Evolutionary conservation across 2,113 vertebrate genomes (phyloP).

Genomic region (Maccullochella peelii): DNA sequence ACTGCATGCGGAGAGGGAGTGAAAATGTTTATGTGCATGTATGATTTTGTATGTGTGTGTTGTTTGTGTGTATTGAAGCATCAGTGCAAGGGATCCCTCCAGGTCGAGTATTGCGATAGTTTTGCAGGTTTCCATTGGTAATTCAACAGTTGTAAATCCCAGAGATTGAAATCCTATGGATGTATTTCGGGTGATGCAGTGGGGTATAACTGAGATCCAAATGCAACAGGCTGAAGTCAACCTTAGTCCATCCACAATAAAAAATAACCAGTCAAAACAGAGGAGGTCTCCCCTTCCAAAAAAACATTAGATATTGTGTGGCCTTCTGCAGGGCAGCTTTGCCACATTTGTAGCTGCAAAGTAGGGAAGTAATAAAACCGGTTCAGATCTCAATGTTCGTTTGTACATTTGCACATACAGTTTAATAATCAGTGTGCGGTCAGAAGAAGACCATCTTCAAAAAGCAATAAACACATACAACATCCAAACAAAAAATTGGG

Average conservation of each 20-base stretch:
- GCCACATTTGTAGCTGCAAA: constrained; percentile 32
- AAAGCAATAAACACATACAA: constrained; percentile 27
- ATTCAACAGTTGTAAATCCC: constrained; percentile 76
- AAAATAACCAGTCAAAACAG: constrained; percentile 12
- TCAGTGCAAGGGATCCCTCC: constrained; percentile 66
- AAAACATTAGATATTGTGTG: background rate
- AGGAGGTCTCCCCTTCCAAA: background rate
- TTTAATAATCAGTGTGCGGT: constrained; percentile 48
- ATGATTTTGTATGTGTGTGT: constrained; percentile 35
- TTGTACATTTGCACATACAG: constrained; percentile 19
- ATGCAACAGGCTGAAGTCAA: constrained; percentile 44
- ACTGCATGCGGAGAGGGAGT: constrained; percentile 82
- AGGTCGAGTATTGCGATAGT: constrained; percentile 66
- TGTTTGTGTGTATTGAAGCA: constrained; percentile 30
- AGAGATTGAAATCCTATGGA: constrained; percentile 66
- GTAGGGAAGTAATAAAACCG: constrained; percentile 26
- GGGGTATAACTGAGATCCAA: constrained; percentile 35
- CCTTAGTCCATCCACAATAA: constrained; percentile 26
- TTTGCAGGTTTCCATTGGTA: constrained; percentile 58
- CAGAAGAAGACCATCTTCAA: constrained; percentile 44
- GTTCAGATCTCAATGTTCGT: constrained; percentile 18
- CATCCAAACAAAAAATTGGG: constrained; percentile 17
- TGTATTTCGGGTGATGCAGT: constrained; percentile 55
- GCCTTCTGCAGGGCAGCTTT: constrained; percentile 17
- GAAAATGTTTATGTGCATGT: constrained; percentile 33